Evolutionary conservation across 2,888 invertebrate species (phyloP).

Genomic region (Catonia carolina): DNA sequence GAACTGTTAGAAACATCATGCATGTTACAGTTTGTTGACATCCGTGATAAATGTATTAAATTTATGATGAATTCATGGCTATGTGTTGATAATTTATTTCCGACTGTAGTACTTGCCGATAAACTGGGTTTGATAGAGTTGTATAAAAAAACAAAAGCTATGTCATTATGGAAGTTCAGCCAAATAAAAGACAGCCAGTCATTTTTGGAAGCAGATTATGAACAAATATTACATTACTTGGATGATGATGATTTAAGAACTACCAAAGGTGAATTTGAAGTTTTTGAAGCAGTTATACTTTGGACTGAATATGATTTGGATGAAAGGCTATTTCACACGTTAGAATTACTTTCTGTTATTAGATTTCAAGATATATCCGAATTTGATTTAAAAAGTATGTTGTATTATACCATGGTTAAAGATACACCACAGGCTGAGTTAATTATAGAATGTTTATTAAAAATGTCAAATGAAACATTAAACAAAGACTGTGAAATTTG

Average conservation of each 20-base stretch:
- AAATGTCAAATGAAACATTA: slow-evolving; percentile 16
- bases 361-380: slow-evolving; percentile 15
- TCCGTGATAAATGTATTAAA: slow-evolving; percentile 18
- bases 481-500: slow-evolving; percentile 22
- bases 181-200: slow-evolving; percentile 19
- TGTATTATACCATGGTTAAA: slow-evolving; percentile 15
- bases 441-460: slow-evolving; percentile 20
- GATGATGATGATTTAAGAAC: slow-evolving; percentile 16
- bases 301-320: slow-evolving; percentile 22
- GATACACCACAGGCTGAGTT: slow-evolving; percentile 23
- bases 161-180: slow-evolving; percentile 22
- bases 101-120: slow-evolving; percentile 12
- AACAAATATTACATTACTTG: slow-evolving; percentile 15
- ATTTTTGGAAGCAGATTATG: slow-evolving; percentile 15
- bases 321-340: slow-evolving; percentile 19
- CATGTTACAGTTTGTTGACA: slow-evolving; percentile 21
- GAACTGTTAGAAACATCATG: slow-evolving; percentile 20
- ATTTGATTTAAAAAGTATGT: slow-evolving; percentile 23
- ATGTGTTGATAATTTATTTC: slow-evolving; percentile 18
- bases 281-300: slow-evolving; percentile 24
- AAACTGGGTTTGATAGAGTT: slow-evolving; percentile 17
- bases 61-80: slow-evolving; percentile 21
- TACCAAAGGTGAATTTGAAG: slow-evolving; percentile 21
- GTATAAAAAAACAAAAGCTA: slow-evolving; percentile 18
- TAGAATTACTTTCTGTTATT: slow-evolving; percentile 13